phyloP scores from a whole-genome alignment of 2,888 invertebrate genomes.

The Adela reaumurella region DNA sequence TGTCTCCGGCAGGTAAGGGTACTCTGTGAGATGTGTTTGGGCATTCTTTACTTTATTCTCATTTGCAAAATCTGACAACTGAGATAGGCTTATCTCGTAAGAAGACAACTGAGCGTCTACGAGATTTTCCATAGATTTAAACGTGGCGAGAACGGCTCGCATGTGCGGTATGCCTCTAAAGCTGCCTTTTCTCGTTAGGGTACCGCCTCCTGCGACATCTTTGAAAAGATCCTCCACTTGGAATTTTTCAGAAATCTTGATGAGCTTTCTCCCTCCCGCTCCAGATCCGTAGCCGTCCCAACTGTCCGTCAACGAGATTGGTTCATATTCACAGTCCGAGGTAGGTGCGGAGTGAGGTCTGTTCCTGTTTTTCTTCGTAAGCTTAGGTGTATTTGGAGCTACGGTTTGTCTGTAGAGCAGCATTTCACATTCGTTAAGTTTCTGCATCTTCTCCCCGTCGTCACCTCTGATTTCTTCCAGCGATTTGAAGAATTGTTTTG shows the following conservation, averaged over 20 bases:
- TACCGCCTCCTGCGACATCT: constrained; percentile 43
- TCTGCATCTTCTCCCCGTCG: constrained; percentile 23
- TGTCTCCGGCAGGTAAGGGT: constrained; percentile 48
- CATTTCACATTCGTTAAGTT: constrained; percentile 39
- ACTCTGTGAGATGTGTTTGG: constrained; percentile 45
- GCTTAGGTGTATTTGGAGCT: constrained; percentile 22
- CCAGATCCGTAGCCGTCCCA: constrained; percentile 11
- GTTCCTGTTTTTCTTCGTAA: constrained; percentile 20
- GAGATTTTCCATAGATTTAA: constrained; percentile 49
- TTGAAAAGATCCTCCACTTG: constrained; percentile 47
- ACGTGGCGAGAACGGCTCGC: constrained; percentile 49
- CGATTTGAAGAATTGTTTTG: constrained; percentile 48
- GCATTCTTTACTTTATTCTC: constrained; percentile 34
- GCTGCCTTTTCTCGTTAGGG: constrained; percentile 43
- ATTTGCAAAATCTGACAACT: constrained; percentile 31
- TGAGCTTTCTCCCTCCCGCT: constrained; percentile 19
- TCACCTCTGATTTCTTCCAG: constrained; percentile 35
- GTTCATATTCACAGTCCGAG: constrained; percentile 27
- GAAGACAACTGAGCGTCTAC: constrained; percentile 30
- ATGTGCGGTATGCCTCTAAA: constrained; percentile 52
- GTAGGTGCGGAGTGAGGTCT: constrained; percentile 38
- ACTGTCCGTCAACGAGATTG: constrained; percentile 12
- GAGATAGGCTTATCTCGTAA: constrained; percentile 36
- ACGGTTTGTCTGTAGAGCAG: constrained; percentile 29
- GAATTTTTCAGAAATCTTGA: constrained; percentile 51